A percentile compares a stretch with the other conserved stretches of the same genome.
Conservation (phyloP, 2,888 invertebrate genomes). For the Athalia circularis region DNA sequence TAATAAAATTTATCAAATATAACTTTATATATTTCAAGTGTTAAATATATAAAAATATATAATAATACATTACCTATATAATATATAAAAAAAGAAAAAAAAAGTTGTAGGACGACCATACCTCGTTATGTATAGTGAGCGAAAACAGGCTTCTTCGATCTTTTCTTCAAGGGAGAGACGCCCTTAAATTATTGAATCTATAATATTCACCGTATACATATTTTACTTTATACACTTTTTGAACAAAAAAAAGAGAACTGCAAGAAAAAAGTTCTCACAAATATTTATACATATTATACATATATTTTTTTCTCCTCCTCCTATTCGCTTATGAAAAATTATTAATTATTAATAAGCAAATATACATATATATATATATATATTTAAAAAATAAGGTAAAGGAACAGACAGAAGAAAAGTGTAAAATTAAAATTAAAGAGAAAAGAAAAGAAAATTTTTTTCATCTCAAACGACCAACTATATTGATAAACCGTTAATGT, state of each 20-base stretch:
- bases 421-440: no score
- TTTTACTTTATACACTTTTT: neutral
- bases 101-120: neutral
- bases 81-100: neutral
- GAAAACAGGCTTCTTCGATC: neutral
- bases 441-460: no score
- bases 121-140: no score
- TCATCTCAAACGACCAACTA: neutral
- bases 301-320: neutral
- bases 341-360: no score
- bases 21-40: neutral
- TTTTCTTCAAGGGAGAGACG: neutral
- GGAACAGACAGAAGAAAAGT: no score
- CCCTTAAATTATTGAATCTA: conserved; percentile 39
- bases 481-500: neutral
- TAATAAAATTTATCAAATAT: neutral
- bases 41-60: neutral
- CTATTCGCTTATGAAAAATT: neutral
- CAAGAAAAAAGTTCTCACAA: neutral
- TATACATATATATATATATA: neutral
- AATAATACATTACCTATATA: neutral
- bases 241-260: neutral
- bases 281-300: neutral
- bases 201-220: neutral
- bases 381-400: neutral